These are phyloP conservation scores for Unio delphinus DNA, from an alignment of 2,888 invertebrate genomes.

Conservation along the genomic window DNA sequence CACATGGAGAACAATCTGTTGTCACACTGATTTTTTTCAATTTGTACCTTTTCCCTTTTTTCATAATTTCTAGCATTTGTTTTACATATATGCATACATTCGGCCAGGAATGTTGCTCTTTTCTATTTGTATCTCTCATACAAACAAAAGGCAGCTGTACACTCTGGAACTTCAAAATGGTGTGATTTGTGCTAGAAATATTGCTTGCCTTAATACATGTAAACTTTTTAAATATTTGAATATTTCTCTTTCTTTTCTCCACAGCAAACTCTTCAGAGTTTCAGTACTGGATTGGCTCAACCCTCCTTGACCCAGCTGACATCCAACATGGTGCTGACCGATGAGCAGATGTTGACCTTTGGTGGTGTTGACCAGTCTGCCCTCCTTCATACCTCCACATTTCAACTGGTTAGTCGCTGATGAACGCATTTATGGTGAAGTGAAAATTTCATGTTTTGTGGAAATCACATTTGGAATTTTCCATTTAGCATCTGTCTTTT, in stretches of 20 bases:
- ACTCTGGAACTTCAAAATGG: too few relatives aligned
- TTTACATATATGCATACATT: too few relatives aligned
- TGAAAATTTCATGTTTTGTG: background rate
- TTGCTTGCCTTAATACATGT: background rate
- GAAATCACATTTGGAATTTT: background rate
- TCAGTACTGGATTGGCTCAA: constrained; percentile 18
- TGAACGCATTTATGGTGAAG: background rate
- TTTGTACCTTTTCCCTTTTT: too few relatives aligned
- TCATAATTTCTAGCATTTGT: too few relatives aligned
- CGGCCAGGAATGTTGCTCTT: too few relatives aligned
- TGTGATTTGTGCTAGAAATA: too few relatives aligned
- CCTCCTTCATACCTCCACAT: constrained; percentile 43
- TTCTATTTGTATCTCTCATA: too few relatives aligned
- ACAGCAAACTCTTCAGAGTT: constrained; percentile 4
- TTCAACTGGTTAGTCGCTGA: constrained; percentile 53
- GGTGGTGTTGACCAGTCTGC: constrained; percentile 47
- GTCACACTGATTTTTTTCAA: too few relatives aligned
- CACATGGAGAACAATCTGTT: too few relatives aligned
- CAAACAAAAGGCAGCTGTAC: too few relatives aligned
- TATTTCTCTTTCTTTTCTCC: constrained; percentile 1
- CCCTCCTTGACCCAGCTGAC: constrained; percentile 70
- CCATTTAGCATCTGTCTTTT: too few relatives aligned
- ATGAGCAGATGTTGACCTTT: constrained; percentile 65
- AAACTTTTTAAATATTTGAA: background rate
- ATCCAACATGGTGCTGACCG: constrained; percentile 65